Percentiles rank a stretch among this genome's conserved stretches.
These are phyloP conservation scores for Neogobius melanostomus DNA, from an alignment of 2,113 vertebrate genomes.

Conservation along the genomic window DNA sequence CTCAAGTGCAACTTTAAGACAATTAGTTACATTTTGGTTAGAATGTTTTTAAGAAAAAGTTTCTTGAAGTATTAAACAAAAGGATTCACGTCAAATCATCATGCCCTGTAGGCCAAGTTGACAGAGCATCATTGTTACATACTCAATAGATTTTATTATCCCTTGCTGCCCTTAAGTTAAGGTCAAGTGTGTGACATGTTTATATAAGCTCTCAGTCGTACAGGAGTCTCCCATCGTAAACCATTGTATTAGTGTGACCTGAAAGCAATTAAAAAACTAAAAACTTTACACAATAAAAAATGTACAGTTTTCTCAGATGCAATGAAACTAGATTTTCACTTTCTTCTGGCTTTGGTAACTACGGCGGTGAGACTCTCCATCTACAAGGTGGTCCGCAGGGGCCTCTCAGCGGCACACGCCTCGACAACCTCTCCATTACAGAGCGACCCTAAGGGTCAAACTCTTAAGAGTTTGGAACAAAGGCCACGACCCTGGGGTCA, in stretches of 20 bases:
- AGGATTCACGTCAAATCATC: too few relatives aligned
- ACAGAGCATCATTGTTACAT: not conserved
- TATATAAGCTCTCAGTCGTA: too few relatives aligned
- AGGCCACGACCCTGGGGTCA: conserved; percentile 88
- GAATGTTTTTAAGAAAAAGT: not conserved
- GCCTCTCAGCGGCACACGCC: conserved; percentile 83
- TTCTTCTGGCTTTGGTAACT: conserved; percentile 18
- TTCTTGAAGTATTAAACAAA: too few relatives aligned
- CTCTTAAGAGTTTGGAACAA: conserved; percentile 88
- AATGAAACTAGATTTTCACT: conserved; percentile 12
- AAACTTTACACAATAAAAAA: conserved; percentile 12
- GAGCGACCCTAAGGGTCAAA: conserved; percentile 83
- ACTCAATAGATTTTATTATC: not conserved
- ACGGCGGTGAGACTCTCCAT: conserved; percentile 24
- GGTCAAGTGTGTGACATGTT: not conserved
- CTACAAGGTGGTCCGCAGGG: conserved; percentile 74
- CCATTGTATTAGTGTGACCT: not conserved
- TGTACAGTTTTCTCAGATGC: conserved; percentile 17
- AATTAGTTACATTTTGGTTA: not conserved
- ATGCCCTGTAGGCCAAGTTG: not conserved
- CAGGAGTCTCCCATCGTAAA: too few relatives aligned
- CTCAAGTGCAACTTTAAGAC: not conserved
- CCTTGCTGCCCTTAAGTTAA: conserved; percentile 1
- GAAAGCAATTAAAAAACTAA: not conserved
- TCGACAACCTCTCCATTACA: conserved; percentile 89